Percentiles rank a stretch among this genome's conserved stretches.
phyloP scores from a whole-genome alignment of 2,888 invertebrate genomes.

The Sarcophaga subvicina region DNA sequence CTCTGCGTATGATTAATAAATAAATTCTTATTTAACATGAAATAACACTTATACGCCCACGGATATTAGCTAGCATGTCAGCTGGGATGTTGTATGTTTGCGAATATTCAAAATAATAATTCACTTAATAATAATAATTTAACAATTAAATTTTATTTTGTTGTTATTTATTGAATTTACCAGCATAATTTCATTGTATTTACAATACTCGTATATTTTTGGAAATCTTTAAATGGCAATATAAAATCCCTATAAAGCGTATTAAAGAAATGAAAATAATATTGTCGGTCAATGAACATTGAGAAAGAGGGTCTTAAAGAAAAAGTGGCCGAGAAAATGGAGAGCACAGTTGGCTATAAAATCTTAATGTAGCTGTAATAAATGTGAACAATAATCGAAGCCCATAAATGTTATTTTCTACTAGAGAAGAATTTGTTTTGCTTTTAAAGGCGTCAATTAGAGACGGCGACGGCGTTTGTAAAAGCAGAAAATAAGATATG shows the following conservation, averaged over 20 bases:
- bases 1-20: no score
- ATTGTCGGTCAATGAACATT: neutral
- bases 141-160: neutral
- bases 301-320: neutral
- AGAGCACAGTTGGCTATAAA: neutral
- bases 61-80: no score
- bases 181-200: neutral
- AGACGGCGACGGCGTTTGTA: no score
- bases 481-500: no score
- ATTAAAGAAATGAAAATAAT: conserved; percentile 39
- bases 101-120: no score
- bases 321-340: neutral
- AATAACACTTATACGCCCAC: no score
- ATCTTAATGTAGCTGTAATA: conserved; percentile 39
- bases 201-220: neutral
- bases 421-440: conserved; percentile 19
- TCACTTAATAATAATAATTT: no score
- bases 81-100: no score
- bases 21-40: no score
- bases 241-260: conserved; percentile 36
- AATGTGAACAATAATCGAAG: conserved; percentile 52
- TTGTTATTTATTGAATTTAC: neutral
- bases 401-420: conserved; percentile 47
- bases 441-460: no score
- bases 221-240: conserved; percentile 38